Evolutionary conservation across 2,888 invertebrate genomes (phyloP), one percentile per base, ranked within the genome.

Genomic region (Drosophila maculinotata): DNA sequence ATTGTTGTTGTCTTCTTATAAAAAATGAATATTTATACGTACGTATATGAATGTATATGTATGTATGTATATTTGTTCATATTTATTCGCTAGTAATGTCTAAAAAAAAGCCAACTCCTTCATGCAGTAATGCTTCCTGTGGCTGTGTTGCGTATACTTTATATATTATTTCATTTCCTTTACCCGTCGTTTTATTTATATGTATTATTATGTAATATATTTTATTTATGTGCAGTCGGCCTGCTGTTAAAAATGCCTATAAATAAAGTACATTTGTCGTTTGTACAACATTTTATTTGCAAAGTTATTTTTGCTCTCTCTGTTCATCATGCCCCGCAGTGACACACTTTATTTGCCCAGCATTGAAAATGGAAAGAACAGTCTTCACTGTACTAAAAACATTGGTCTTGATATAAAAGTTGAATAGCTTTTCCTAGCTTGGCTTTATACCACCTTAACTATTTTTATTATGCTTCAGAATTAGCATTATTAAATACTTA

Each of bases 241-340:
- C 81, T 63, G 87, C 81, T 87, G 81, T 78, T 82, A 66, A 72
- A 86, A 87, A 84, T 58, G 69, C 78, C 87, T 76, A 87, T 82
- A 82, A 82, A 82, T 82, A 75, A 84, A 78, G 56, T 53, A 53
- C 52, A 73, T 73, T 74, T 73, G 74, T 53, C 72, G 52, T 66
- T 73, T 60, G 38, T 28, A 53, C 52, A 65, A 51, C 59, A 49
- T 65, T 72, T 72, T 74, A 74, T 72, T 72, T 57, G 48, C 56
- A 49, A 66, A 49, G 39, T 59, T 65, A 39, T 30, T 35, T 35
- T 39, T 52, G 23, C 53, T 10, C 10, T 10, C 7, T 38, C 38
- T 14, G 25, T n/a, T 39, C 26, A 31, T 44, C 51, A 47, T 30
- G 7, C 12, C 70, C 70, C 28, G 69, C 72, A 69, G 72, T 74